phyloP scores from a whole-genome alignment of 2,888 invertebrate species.

The Drosophila merina region DNA sequence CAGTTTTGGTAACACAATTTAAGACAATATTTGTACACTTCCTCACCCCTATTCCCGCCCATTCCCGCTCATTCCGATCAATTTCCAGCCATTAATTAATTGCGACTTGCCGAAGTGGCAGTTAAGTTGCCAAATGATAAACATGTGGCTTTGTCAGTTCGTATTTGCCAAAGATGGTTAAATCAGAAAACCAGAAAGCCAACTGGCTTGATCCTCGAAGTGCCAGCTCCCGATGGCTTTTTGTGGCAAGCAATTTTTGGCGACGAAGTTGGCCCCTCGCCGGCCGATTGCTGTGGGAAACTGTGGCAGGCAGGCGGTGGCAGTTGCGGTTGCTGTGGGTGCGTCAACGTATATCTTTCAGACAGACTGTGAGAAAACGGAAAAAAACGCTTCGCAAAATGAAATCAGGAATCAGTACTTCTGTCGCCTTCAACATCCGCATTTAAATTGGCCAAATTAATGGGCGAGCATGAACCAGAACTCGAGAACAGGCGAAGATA shows the following conservation, averaged over 20 bases:
- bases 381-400: not conserved
- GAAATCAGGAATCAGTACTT: slow-evolving; percentile 67
- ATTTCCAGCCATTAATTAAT: slow-evolving; percentile 28
- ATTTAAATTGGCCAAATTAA: slow-evolving; percentile 70
- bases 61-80: not conserved
- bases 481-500: slow-evolving; percentile 38
- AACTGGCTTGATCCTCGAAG: slow-evolving; percentile 19
- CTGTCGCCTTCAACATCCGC: slow-evolving; percentile 60
- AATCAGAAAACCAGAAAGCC: slow-evolving; percentile 1
- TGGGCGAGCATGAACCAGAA: slow-evolving; percentile 46
- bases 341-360: not conserved
- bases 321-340: slow-evolving; percentile 6
- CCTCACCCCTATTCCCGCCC: not conserved
- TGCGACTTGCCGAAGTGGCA: slow-evolving; percentile 15
- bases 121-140: not conserved
- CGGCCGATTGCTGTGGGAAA: slow-evolving; percentile 18
- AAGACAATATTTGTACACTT: not conserved
- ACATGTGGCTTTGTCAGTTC: slow-evolving; percentile 51
- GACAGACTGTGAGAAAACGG: slow-evolving; percentile 1
- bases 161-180: slow-evolving; percentile 46
- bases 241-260: slow-evolving; percentile 27
- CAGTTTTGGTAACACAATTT: not conserved
- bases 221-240: slow-evolving; percentile 14
- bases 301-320: not conserved
- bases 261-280: slow-evolving; percentile 7